Evolutionary conservation across 2,113 vertebrate genomes (phyloP), one percentile per base, ranked within the genome.

Genomic region (Cercopithecus mona): DNA sequence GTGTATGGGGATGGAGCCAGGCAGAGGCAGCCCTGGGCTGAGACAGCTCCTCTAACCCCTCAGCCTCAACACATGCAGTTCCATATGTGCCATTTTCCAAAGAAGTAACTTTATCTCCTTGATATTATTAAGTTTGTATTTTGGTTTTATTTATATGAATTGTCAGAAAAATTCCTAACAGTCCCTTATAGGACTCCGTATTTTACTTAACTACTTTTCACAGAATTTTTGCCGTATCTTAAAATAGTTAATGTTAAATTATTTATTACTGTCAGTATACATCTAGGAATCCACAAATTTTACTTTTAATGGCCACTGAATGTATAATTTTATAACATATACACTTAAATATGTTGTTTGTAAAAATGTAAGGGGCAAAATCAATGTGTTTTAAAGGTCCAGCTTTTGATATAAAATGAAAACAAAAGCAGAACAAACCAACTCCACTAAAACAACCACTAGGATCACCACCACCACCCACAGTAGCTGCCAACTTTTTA

Each of bases 361-460:
- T 72, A 81, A 93, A 81, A 97, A 91, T 30, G 8, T 20, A 23
- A 84, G 10, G 14, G 6, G 35, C n/a, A 73, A 76, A 5, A 55
- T 75, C 85, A 48, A 75, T 8, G 1, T 52, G 27, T 80, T 92
- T 73, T 43, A 57, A 80, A 57, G 16, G 75, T 55, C 18, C 0
- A 14, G 40, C 30, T 93, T 27, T 96, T 89, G 32, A 72, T 88
- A 35, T 35, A 94, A 87, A 87, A 45, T 94, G 55, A 93, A 89
- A 94, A 17, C 57, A 73, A 96, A 92, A 57, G 20, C 23, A 40
- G 83, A 87, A 70, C 20, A 85, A 78, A 25, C 64, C 52, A 40
- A 68, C 20, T 38, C 32, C 18, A 40, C 43, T 40, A 27, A 52
- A 84, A 40, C 30, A 81, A 27, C 23, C 64, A 52, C 35, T 2